Base-by-base conservation (phyloP, 1,140 invertebrate species). In the Medauroidea extradentata region DNA sequence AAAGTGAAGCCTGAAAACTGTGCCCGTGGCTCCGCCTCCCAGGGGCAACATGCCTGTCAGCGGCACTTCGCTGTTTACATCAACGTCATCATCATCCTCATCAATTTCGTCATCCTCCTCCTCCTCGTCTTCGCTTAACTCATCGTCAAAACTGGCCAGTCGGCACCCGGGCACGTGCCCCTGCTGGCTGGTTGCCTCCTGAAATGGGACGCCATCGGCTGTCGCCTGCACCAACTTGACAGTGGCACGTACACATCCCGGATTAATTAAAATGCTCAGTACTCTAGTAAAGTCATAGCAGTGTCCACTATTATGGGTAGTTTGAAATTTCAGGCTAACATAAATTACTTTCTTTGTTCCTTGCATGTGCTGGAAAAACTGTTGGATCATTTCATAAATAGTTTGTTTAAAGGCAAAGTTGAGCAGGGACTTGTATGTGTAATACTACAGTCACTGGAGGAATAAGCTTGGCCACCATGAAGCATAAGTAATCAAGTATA, bases 1-100 rank as follows among this genome's bases (percentile, higher is more conserved):
- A 81, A 90, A 90, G 65, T 85, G 81, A 63, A 91, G 85, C 65
- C 87, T 85, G 81, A 90, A 92, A 69, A 90, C 85, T 59, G 87
- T 88, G 63, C 85, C 85, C 63, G 83, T 77, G 13, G 81, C 69
- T 73, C 71, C 75, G 65, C 69, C 73, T 73, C 56, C 72, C 69
- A 68, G 73, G 73, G 62, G 72, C n/a, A n/a, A 18, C 42, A 50
- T 16, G 25, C n/a, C n/a, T 8, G 8, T 16, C 48, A 50, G 48
- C 48, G 19, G 14, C 48, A 25, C 21, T 27, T 50, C 48, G 21
- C 48, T 25, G 48, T 25, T 50, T 46, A 46, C 76, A 73, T 51
- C 58, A 29, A 42, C 58, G 25, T 54, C 58, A 27, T 34, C 43
- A 44, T 38, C 46, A 11, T 60, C 59, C 29, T 34, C 67, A 62